phyloP scores from a whole-genome alignment of 2,888 invertebrate species.

The Disparrhopalites patrizii region DNA sequence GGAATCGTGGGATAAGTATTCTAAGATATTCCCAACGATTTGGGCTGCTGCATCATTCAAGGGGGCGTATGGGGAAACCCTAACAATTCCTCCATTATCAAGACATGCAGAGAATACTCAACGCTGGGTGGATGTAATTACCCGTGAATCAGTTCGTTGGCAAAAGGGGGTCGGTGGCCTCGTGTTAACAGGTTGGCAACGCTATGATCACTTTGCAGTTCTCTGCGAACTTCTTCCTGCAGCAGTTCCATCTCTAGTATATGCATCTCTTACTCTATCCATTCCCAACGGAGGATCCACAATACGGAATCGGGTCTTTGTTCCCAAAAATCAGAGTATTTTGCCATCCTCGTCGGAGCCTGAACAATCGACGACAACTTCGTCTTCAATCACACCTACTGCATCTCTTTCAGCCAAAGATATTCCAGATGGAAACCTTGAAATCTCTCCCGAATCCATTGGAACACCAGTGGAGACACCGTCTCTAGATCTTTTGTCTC shows the following conservation, averaged over 20 bases:
- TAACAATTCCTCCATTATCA: slow-evolving; percentile 63
- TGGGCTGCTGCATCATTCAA: slow-evolving; percentile 82
- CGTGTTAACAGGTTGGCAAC: slow-evolving; percentile 51
- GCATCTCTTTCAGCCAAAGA: slow-evolving; percentile 12
- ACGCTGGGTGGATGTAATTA: slow-evolving; percentile 57
- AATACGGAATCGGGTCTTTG: slow-evolving; percentile 45
- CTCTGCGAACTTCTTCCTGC: slow-evolving; percentile 66
- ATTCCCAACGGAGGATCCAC: slow-evolving; percentile 36
- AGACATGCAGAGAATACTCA: slow-evolving; percentile 68
- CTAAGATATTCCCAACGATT: slow-evolving; percentile 63
- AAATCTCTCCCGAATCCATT: slow-evolving; percentile 5
- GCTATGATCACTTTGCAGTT: slow-evolving; percentile 67
- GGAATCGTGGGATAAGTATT: slow-evolving; percentile 63
- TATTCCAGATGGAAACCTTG: slow-evolving; percentile 23
- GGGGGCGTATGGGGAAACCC: slow-evolving; percentile 75
- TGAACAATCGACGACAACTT: not conserved
- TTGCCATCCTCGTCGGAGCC: not conserved
- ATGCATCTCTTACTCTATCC: slow-evolving; percentile 40
- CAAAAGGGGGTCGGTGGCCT: slow-evolving; percentile 48
- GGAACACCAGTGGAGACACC: not conserved
- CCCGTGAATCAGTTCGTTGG: slow-evolving; percentile 46
- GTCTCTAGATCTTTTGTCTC: not conserved
- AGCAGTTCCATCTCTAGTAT: slow-evolving; percentile 61
- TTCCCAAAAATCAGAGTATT: slow-evolving; percentile 20
- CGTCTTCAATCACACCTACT: not conserved